Evolutionary conservation across 1,140 invertebrate genomes (phyloP).

Genomic region (Halesus radiatus): DNA sequence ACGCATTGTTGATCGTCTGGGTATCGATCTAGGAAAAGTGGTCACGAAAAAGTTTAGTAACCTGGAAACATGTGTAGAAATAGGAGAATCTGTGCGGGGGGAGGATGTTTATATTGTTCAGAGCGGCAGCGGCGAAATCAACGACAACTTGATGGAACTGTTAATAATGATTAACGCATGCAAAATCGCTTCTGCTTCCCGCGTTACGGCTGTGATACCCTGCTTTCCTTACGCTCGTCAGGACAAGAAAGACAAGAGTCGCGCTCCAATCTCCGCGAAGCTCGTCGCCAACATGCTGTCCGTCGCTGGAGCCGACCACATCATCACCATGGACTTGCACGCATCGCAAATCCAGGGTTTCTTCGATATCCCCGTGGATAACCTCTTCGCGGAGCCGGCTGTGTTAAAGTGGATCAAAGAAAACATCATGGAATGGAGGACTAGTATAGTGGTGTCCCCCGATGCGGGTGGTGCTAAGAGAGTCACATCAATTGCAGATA

Average conservation of each 20-base stretch:
- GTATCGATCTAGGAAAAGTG: slow-evolving; percentile 96
- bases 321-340: slow-evolving; percentile 99
- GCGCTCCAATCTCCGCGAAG: slow-evolving; percentile 99
- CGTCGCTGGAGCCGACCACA: slow-evolving; percentile 98
- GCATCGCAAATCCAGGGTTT: slow-evolving; percentile 96
- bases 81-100: slow-evolving; percentile 97
- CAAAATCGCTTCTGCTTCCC: slow-evolving; percentile 97
- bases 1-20: slow-evolving; percentile 95
- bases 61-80: slow-evolving; percentile 99
- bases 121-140: slow-evolving; percentile 97
- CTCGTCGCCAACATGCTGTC: slow-evolving; percentile 99
- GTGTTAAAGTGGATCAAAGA: slow-evolving; percentile 99
- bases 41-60: slow-evolving; percentile 99
- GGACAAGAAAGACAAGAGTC: slow-evolving; percentile 99
- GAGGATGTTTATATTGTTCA: slow-evolving; percentile 99
- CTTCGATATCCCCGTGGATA: slow-evolving; percentile 80
- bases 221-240: slow-evolving; percentile 99
- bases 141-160: slow-evolving; percentile 99
- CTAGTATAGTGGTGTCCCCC: slow-evolving; percentile 98
- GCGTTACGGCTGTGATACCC: slow-evolving; percentile 98
- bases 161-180: slow-evolving; percentile 99
- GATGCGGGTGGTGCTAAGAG: slow-evolving; percentile 98
- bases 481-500: slow-evolving; percentile 80
- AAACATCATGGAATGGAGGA: slow-evolving; percentile 97
- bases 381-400: slow-evolving; percentile 98